A percentile compares a stretch with the other conserved stretches of the same genome.
phyloP scores from a whole-genome alignment of 2,797 vertebrate species.

The Columba guinea region DNA sequence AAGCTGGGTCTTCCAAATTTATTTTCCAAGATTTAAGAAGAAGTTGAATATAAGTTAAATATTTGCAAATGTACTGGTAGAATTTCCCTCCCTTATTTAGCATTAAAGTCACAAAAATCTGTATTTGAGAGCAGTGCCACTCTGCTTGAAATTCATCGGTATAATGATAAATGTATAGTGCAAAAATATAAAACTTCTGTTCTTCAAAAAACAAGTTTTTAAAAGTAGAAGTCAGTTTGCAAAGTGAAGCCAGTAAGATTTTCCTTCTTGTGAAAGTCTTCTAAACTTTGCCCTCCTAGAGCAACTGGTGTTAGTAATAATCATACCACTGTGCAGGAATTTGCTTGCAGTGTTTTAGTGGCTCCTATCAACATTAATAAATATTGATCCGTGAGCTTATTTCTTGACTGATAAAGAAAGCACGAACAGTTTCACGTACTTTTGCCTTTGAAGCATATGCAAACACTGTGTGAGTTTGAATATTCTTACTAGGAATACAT shows the following conservation, averaged over 20 bases:
- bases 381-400: background rate
- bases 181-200: background rate
- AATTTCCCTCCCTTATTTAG: background rate
- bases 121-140: background rate
- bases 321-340: background rate
- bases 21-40: background rate
- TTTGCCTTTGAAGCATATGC: background rate
- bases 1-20: background rate
- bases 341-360: background rate
- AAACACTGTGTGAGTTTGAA: background rate
- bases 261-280: background rate
- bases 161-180: background rate
- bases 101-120: background rate
- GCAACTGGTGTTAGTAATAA: background rate
- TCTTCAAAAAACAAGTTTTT: background rate
- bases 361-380: background rate
- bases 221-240: background rate
- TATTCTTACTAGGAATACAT: background rate
- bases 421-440: background rate
- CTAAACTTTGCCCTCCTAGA: background rate
- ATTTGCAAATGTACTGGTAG: background rate
- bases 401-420: background rate
- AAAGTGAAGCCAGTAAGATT: background rate
- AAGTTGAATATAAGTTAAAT: background rate
- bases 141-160: background rate